These are phyloP conservation scores for Abrostola tripartita DNA, from an alignment of 2,888 invertebrate genomes.

Conservation along the genomic window DNA sequence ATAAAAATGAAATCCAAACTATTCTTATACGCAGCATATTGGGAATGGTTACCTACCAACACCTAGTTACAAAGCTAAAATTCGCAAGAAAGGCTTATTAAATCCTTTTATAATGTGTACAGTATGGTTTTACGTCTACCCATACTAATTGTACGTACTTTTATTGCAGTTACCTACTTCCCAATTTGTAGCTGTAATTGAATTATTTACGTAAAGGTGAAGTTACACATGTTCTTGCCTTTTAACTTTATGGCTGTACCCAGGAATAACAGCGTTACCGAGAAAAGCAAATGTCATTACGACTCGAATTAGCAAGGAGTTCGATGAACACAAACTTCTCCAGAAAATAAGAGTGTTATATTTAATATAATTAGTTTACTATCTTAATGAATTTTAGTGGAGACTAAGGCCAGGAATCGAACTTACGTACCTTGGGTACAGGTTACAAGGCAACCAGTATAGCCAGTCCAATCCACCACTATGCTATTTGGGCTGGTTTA, in stretches of 20 bases:
- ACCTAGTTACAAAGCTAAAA: not conserved
- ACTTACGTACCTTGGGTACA: too few relatives aligned
- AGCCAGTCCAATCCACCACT: too few relatives aligned
- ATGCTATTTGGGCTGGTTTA: too few relatives aligned
- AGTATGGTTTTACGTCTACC: not conserved
- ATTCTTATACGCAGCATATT: not conserved
- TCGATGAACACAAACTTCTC: too few relatives aligned
- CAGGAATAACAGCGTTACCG: not conserved
- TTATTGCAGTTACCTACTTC: not conserved
- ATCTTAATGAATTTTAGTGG: too few relatives aligned
- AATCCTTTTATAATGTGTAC: not conserved
- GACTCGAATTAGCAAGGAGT: too few relatives aligned
- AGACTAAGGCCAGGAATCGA: too few relatives aligned
- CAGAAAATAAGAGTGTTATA: too few relatives aligned
- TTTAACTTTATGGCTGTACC: not conserved
- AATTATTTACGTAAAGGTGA: not conserved
- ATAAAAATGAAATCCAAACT: not conserved
- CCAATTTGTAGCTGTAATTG: conserved; percentile 11
- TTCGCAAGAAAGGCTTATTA: not conserved
- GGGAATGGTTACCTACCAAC: not conserved
- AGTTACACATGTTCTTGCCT: not conserved
- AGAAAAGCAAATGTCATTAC: not conserved
- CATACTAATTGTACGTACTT: conserved; percentile 3
- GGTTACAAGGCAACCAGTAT: too few relatives aligned
- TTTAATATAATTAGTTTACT: too few relatives aligned